Percentiles rank a stretch among this genome's conserved stretches.
Conservation (phyloP, 2,113 vertebrate genomes). For the Rhynchopsitta pachyrhyncha region DNA sequence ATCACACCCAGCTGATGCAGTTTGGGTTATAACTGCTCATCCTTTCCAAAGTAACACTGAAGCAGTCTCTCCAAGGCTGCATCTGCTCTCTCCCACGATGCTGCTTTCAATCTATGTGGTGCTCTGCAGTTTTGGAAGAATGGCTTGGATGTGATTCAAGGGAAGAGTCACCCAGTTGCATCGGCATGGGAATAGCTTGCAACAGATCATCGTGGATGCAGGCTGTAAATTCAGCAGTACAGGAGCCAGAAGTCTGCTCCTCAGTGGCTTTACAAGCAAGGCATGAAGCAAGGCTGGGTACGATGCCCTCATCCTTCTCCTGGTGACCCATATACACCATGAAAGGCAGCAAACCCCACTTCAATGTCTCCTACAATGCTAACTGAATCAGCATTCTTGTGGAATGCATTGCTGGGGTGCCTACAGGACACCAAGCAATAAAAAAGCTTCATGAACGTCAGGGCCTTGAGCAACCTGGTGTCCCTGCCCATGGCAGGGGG, state of each 20-base stretch:
- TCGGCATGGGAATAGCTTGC: neutral
- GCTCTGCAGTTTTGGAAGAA: neutral
- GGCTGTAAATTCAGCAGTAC: neutral
- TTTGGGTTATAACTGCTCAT: neutral
- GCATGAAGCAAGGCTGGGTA: neutral
- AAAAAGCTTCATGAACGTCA: rapidly evolving
- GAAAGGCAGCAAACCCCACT: neutral
- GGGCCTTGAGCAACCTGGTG: neutral
- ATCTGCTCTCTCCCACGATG: neutral
- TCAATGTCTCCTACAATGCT: neutral
- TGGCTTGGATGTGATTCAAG: neutral
- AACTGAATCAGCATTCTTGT: neutral
- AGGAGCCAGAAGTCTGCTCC: neutral
- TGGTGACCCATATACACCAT: neutral
- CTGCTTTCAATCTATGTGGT: neutral
- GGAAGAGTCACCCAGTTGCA: neutral
- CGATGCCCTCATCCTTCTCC: neutral
- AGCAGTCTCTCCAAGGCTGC: neutral
- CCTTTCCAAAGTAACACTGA: neutral
- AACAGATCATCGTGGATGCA: rapidly evolving
- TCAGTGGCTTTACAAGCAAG: neutral
- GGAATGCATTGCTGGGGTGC: neutral
- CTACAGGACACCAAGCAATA: neutral
- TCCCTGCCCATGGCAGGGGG: neutral
- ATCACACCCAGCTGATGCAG: neutral